Evolutionary conservation across 35 echinoderm and acorn worm genomes (phyloP).

Genomic region (Ophioderma brevispina): DNA sequence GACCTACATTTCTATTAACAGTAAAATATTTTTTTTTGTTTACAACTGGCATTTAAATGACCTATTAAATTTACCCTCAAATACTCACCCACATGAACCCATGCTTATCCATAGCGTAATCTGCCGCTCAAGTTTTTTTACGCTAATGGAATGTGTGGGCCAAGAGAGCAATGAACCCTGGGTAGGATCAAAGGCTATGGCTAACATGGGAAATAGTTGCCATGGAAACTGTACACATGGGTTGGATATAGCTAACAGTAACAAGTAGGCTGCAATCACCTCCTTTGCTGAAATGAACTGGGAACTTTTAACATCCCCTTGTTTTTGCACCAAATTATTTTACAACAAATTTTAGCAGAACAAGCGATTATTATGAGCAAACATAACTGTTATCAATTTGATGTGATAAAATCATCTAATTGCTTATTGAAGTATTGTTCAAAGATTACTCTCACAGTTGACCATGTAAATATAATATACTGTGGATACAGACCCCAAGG

Average conservation of each 20-base stretch:
- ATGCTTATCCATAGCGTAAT: not conserved
- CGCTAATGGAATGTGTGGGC: not conserved
- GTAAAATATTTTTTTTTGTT: no score
- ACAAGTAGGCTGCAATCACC: not conserved
- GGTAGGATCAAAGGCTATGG: slow-evolving; percentile 1
- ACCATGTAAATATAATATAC: no score
- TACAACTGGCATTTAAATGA: not conserved
- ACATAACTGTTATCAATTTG: not conserved
- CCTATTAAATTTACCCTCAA: not conserved
- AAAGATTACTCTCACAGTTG: no score
- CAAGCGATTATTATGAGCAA: not conserved
- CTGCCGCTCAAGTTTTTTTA: not conserved
- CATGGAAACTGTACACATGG: not conserved
- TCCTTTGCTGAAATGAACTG: not conserved
- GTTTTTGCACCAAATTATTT: no score
- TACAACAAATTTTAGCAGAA: not conserved
- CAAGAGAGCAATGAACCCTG: not conserved
- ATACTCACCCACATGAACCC: not conserved
- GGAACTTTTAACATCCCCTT: not conserved
- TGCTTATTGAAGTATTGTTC: not conserved
- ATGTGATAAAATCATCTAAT: not conserved
- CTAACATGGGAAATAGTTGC: not conserved
- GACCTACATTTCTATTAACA: no score
- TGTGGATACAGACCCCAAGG: not conserved
- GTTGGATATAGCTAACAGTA: not conserved